These are phyloP conservation scores for Eurytoma adleriae DNA, from an alignment of 2,888 invertebrate genomes.

Conservation along the genomic window DNA sequence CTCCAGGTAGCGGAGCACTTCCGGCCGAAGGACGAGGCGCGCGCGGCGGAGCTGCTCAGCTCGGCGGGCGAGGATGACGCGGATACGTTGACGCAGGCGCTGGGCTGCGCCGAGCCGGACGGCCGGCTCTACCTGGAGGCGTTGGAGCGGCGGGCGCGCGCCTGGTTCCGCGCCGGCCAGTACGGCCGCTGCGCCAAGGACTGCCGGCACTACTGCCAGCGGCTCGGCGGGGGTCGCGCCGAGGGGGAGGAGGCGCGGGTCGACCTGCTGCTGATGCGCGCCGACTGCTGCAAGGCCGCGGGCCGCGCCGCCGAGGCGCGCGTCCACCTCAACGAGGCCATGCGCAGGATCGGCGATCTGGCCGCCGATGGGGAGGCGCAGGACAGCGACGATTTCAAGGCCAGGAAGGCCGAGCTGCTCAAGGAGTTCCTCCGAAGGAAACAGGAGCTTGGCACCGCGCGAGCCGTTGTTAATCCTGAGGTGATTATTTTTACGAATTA, in stretches of 20 bases:
- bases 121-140: conserved; percentile 25
- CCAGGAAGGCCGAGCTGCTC: conserved; percentile 55
- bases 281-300: conserved; percentile 33
- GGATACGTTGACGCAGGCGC: conserved; percentile 20
- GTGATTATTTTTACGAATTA: background rate
- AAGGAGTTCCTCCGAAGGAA: conserved; percentile 53
- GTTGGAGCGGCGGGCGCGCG: conserved; percentile 22
- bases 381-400: conserved; percentile 42
- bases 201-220: conserved; percentile 23
- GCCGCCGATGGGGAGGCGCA: conserved; percentile 29
- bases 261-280: conserved; percentile 32
- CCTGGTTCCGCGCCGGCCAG: conserved; percentile 2
- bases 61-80: background rate
- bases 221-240: background rate
- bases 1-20: background rate
- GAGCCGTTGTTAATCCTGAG: background rate
- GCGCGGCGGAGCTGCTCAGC: background rate
- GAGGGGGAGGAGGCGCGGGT: conserved; percentile 27
- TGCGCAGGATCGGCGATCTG: conserved; percentile 56
- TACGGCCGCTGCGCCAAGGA: conserved; percentile 28
- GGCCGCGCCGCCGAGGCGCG: conserved; percentile 33
- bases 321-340: conserved; percentile 56
- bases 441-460: conserved; percentile 4
- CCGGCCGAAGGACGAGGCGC: conserved; percentile 24
- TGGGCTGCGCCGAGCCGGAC: background rate